Percentiles rank a stretch among this genome's conserved stretches.
phyloP scores from a whole-genome alignment of 2,113 vertebrate genomes.

The Anser brachyrhynchus region DNA sequence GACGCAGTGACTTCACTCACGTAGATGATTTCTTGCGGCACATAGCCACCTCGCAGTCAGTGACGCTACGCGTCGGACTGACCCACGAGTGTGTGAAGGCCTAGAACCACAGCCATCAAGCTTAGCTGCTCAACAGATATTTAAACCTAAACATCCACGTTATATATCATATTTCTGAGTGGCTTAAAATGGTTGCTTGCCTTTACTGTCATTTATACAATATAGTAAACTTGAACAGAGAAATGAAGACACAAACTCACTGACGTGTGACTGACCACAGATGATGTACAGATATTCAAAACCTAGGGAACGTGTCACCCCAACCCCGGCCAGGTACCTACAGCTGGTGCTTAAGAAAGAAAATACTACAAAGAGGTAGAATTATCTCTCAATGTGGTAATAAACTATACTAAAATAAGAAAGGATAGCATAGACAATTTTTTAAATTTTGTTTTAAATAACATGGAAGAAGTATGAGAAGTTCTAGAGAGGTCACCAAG shows the following conservation, averaged over 20 bases:
- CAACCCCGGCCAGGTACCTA: not conserved
- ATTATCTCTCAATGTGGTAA: not conserved
- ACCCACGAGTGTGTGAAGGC: accelerated
- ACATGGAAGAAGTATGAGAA: not conserved
- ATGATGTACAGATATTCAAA: not conserved
- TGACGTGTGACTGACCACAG: not conserved
- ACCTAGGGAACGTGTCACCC: not conserved
- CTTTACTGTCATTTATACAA: not conserved
- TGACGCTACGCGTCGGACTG: not conserved
- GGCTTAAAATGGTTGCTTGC: not conserved
- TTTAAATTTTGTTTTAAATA: not conserved
- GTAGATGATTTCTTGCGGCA: not conserved
- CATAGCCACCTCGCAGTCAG: not conserved
- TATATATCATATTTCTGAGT: not conserved
- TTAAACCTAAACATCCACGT: not conserved
- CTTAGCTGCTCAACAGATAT: not conserved
- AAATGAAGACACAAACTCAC: not conserved
- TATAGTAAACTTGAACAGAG: not conserved
- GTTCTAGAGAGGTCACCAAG: not conserved
- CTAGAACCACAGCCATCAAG: not conserved
- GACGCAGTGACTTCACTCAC: not conserved
- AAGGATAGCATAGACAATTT: not conserved
- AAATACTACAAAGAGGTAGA: not conserved
- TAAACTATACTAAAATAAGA: not conserved
- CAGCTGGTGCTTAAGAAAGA: not conserved